phyloP scores from a whole-genome alignment of 1,140 invertebrate species.

The Drosophila ohnishii region DNA sequence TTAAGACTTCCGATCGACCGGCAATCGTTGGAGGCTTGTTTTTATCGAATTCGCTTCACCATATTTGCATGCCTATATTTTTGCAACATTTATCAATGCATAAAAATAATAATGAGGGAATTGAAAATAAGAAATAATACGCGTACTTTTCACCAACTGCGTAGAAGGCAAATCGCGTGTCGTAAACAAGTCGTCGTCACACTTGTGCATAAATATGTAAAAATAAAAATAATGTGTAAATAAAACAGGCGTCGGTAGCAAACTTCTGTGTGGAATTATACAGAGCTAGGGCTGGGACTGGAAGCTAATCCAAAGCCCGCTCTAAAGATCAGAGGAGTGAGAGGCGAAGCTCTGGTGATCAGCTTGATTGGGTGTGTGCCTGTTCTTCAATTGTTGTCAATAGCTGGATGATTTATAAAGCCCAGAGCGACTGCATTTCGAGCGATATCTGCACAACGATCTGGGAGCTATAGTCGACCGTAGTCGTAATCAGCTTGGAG shows the following conservation, averaged over 20 bases:
- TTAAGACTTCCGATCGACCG: not conserved
- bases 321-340: not conserved
- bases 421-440: slow-evolving; percentile 14
- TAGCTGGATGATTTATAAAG: slow-evolving; percentile 60
- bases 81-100: slow-evolving; percentile 63
- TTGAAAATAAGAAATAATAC: slow-evolving; percentile 40
- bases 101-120: slow-evolving; percentile 49
- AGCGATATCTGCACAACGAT: slow-evolving; percentile 15
- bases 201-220: slow-evolving; percentile 60
- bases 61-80: slow-evolving; percentile 57
- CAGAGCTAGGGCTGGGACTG: slow-evolving; percentile 5
- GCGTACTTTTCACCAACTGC: slow-evolving; percentile 60
- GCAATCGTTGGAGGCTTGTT: not conserved
- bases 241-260: slow-evolving; percentile 8
- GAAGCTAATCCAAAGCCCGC: not conserved
- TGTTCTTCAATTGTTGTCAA: slow-evolving; percentile 63
- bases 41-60: slow-evolving; percentile 22
- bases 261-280: slow-evolving; percentile 28
- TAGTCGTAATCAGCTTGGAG: slow-evolving; percentile 20
- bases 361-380: slow-evolving; percentile 22
- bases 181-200: slow-evolving; percentile 68
- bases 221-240: slow-evolving; percentile 65
- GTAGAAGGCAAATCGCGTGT: slow-evolving; percentile 73
- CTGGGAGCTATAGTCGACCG: slow-evolving; percentile 6
- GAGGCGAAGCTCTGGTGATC: slow-evolving; percentile 9